These are phyloP conservation scores for Harpalus rufipes DNA, from an alignment of 2,888 invertebrate genomes.

Conservation along the genomic window DNA sequence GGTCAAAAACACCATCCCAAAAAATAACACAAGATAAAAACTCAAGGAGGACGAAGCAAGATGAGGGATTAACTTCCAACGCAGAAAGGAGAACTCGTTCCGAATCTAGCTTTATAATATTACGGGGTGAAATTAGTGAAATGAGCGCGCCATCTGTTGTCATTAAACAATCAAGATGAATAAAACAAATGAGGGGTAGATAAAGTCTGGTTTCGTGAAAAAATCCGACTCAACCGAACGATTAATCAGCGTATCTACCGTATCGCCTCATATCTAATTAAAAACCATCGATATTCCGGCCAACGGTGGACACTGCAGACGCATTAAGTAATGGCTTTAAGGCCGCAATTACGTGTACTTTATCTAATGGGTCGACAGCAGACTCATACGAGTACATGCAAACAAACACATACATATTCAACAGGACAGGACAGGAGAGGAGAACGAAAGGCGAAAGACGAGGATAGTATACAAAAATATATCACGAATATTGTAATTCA, in stretches of 20 bases:
- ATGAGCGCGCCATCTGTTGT: constrained; percentile 48
- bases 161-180: constrained; percentile 52
- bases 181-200: constrained; percentile 50
- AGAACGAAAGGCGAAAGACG: too few species aligned
- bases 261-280: constrained; percentile 66
- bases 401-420: constrained; percentile 10
- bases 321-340: constrained; percentile 65
- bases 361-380: constrained; percentile 53
- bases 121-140: neutral
- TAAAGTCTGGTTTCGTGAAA: constrained; percentile 37
- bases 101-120: too few species aligned
- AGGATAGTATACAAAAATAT: too few species aligned
- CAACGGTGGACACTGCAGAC: constrained; percentile 20
- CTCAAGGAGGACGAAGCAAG: constrained; percentile 10
- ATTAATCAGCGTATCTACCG: constrained; percentile 61
- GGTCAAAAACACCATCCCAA: constrained; percentile 65
- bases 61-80: constrained; percentile 54
- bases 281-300: constrained; percentile 65
- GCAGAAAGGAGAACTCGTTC: too few species aligned
- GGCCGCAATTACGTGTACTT: constrained; percentile 64
- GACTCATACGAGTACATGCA: neutral
- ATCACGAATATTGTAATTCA: too few species aligned
- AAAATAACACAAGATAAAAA: constrained; percentile 64
- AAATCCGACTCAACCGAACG: constrained; percentile 63
- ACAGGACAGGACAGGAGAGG: neutral